Evolutionary conservation across 2,888 invertebrate species (phyloP).

Genomic region (Amphipoea lucens): DNA sequence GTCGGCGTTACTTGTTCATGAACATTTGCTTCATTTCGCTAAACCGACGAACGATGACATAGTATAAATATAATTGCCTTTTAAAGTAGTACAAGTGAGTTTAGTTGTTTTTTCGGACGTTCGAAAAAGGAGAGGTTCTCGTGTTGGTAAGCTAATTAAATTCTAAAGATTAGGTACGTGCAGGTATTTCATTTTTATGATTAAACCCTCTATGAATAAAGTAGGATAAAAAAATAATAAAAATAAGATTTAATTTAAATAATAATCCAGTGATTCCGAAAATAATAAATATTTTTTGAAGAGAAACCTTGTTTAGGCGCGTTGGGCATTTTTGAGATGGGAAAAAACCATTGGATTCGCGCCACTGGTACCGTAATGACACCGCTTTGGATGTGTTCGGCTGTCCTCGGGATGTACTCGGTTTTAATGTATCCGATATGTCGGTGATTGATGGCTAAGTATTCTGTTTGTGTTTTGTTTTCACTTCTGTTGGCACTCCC

Average conservation of each 20-base stretch:
- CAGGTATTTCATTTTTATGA: neutral
- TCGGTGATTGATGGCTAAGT: too few relatives aligned
- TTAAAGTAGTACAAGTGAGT: conserved; percentile 10
- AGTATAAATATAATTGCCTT: neutral
- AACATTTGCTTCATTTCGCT: conserved; percentile 17
- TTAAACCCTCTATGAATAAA: neutral
- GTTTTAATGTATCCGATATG: too few relatives aligned
- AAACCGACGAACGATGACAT: conserved; percentile 7
- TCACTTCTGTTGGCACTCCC: too few relatives aligned
- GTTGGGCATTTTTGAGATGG: too few relatives aligned
- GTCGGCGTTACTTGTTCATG: conserved; percentile 26
- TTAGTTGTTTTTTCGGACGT: neutral
- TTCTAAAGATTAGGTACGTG: neutral
- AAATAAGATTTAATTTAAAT: neutral
- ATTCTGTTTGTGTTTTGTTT: too few relatives aligned
- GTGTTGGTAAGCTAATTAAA: neutral
- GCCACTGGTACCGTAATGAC: too few relatives aligned
- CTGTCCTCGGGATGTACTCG: too few relatives aligned
- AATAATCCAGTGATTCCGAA: neutral
- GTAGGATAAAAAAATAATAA: too few relatives aligned
- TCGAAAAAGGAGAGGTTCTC: neutral
- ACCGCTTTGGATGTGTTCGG: too few relatives aligned
- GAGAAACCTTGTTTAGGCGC: too few relatives aligned
- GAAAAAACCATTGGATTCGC: too few relatives aligned
- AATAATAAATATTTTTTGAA: neutral